phyloP scores from a whole-genome alignment of 2,888 invertebrate species.

The Mesopsocus fuscifrons region DNA sequence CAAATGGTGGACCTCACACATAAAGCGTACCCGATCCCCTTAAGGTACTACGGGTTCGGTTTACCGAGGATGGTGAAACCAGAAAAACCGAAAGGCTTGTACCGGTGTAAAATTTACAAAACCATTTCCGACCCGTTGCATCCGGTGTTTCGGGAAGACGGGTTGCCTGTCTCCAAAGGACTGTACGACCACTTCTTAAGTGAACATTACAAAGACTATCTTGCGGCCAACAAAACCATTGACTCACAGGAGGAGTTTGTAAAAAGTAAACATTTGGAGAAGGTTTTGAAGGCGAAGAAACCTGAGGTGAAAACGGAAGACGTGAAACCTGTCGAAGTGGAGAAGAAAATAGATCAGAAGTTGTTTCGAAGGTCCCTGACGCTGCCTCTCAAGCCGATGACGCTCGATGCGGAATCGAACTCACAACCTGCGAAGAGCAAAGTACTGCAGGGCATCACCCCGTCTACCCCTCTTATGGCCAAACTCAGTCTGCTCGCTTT shows the following conservation, averaged over 20 bases:
- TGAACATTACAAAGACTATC: conserved; percentile 38
- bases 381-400: conserved; percentile 16
- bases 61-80: conserved; percentile 24
- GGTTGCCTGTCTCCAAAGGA: conserved; percentile 50
- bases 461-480: conserved; percentile 59
- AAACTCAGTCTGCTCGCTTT: conserved; percentile 55
- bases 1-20: conserved; percentile 6
- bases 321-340: not conserved
- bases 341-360: conserved; percentile 14
- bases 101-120: conserved; percentile 29
- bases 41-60: conserved; percentile 33
- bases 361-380: conserved; percentile 16
- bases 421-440: conserved; percentile 2
- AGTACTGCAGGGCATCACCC: conserved; percentile 10
- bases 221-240: conserved; percentile 14
- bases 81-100: conserved; percentile 9
- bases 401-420: conserved; percentile 8
- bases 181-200: conserved; percentile 50
- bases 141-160: conserved; percentile 56
- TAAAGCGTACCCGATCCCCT: conserved; percentile 24
- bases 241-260: conserved; percentile 7
- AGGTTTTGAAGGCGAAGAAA: not conserved
- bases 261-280: conserved; percentile 13
- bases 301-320: not conserved
- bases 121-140: conserved; percentile 63